These are phyloP conservation scores for Mythimna loreyi DNA, from an alignment of 2,888 invertebrate genomes.

Conservation along the genomic window DNA sequence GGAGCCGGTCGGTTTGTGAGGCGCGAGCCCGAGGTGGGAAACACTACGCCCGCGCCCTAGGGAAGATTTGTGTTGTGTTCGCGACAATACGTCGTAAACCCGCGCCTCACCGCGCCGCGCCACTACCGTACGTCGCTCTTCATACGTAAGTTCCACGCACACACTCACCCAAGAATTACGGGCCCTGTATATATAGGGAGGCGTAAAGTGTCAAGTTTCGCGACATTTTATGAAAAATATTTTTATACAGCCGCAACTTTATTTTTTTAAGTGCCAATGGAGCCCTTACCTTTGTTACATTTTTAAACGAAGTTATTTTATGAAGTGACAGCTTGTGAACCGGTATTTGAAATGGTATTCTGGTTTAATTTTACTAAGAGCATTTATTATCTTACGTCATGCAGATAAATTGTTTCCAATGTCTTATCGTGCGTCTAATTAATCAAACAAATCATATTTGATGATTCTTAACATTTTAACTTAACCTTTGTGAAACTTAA, in stretches of 20 bases:
- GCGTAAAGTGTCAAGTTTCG: slow-evolving; percentile 67
- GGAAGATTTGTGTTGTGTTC: slow-evolving; percentile 75
- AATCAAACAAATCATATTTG: background rate
- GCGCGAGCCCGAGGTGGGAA: slow-evolving; percentile 58
- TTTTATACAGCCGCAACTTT: slow-evolving; percentile 61
- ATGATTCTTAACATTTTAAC: background rate
- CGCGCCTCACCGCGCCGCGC: slow-evolving; percentile 40
- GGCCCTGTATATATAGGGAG: slow-evolving; percentile 56
- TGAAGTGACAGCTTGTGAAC: slow-evolving; percentile 23
- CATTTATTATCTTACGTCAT: background rate
- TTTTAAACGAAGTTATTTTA: slow-evolving; percentile 54
- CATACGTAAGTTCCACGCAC: slow-evolving; percentile 57
- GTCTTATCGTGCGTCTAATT: background rate
- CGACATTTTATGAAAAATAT: slow-evolving; percentile 64
- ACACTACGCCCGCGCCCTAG: slow-evolving; percentile 65
- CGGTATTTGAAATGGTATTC: slow-evolving; percentile 14
- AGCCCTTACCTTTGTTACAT: slow-evolving; percentile 54
- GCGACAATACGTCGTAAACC: slow-evolving; percentile 69
- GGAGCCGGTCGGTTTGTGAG: slow-evolving; percentile 43
- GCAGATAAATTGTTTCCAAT: background rate
- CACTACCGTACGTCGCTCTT: slow-evolving; percentile 53
- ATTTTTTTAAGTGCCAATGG: slow-evolving; percentile 60
- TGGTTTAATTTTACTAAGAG: slow-evolving; percentile 10
- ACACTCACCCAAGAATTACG: slow-evolving; percentile 60
- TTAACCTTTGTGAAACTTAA: no score